Conservation (phyloP, 2,888 invertebrate species). For the Drosophila bunnanda region DNA sequence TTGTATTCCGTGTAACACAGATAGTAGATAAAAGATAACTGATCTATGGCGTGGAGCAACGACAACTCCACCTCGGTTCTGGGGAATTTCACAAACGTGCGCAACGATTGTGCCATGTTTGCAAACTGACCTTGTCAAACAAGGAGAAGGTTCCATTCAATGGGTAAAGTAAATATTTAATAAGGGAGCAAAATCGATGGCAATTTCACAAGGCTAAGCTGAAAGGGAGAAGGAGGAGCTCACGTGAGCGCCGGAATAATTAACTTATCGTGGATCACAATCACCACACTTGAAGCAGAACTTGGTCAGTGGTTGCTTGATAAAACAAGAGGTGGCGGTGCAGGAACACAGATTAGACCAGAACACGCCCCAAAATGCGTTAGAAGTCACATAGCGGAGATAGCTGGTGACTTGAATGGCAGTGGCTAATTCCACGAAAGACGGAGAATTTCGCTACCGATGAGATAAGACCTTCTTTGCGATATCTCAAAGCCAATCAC, state of each 20-base stretch:
- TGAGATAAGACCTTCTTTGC: constrained; percentile 25
- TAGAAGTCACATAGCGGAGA: constrained; percentile 13
- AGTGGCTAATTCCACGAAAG: constrained; percentile 30
- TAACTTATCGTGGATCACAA: constrained; percentile 15
- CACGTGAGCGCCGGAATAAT: constrained; percentile 29
- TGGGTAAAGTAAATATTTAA: background rate
- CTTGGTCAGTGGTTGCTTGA: background rate
- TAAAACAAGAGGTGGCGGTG: constrained; percentile 1
- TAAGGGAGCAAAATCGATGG: background rate
- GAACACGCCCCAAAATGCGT: constrained; percentile 12
- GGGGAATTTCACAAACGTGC: constrained; percentile 62
- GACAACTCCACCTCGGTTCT: constrained; percentile 22
- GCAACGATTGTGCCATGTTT: constrained; percentile 42
- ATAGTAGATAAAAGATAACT: constrained; percentile 59
- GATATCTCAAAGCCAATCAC: constrained; percentile 27
- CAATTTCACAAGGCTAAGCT: constrained; percentile 38
- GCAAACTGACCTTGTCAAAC: constrained; percentile 14
- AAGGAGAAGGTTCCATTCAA: constrained; percentile 33
- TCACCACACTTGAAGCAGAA: constrained; percentile 23
- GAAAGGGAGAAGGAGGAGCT: background rate
- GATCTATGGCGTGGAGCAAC: constrained; percentile 52
- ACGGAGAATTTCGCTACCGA: constrained; percentile 20
- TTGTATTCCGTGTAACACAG: constrained; percentile 52
- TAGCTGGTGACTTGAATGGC: constrained; percentile 8
- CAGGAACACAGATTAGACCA: constrained; percentile 18